Conservation (phyloP, 2,888 invertebrate genomes). For the Xestia ashworthii region DNA sequence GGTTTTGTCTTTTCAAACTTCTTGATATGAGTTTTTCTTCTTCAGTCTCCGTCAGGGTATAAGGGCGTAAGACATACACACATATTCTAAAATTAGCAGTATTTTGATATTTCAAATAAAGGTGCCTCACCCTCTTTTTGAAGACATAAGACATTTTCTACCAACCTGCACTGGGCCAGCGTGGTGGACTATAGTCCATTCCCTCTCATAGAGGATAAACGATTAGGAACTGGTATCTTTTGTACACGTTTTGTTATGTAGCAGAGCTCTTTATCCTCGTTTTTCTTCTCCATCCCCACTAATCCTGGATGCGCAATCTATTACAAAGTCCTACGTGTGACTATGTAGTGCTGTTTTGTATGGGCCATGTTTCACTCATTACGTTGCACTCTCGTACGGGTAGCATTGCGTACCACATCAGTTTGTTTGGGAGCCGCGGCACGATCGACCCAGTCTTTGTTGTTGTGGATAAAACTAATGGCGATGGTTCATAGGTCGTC, state of each 20-base stretch:
- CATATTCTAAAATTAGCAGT: too few relatives aligned
- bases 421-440: slow-evolving; percentile 54
- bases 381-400: slow-evolving; percentile 35
- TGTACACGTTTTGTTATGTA: not conserved
- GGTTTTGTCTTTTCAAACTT: not conserved
- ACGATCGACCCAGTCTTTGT: slow-evolving; percentile 60
- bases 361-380: slow-evolving; percentile 43
- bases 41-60: not conserved
- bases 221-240: not conserved
- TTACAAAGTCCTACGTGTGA: slow-evolving; percentile 46
- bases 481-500: slow-evolving; percentile 43
- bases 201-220: not conserved
- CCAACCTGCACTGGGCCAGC: not conserved
- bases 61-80: too few relatives aligned
- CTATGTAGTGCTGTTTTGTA: slow-evolving; percentile 43
- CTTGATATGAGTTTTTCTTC: not conserved
- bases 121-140: not conserved
- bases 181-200: not conserved
- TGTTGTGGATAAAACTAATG: slow-evolving; percentile 52
- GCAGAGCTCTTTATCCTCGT: not conserved
- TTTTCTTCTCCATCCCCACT: not conserved
- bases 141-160: not conserved
- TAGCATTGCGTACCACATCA: slow-evolving; percentile 34
- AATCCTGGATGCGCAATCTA: slow-evolving; percentile 32
- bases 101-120: too few relatives aligned